These are phyloP conservation scores for Agraylea sexmaculata DNA, from an alignment of 1,140 invertebrate genomes.

Conservation along the genomic window DNA sequence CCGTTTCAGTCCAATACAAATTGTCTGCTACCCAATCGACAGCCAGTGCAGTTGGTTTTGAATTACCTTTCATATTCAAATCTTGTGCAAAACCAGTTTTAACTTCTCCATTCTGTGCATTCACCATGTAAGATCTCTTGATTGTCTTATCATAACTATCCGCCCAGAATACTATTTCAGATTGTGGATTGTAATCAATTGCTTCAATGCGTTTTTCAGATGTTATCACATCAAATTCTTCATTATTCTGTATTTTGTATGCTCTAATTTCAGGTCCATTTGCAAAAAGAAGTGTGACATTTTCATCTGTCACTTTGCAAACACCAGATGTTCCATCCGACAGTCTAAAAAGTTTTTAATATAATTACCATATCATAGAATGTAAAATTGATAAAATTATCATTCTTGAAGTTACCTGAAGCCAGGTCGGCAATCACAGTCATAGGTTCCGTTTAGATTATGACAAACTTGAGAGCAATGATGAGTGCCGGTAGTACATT, in stretches of 20 bases:
- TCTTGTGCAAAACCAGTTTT: slow-evolving; percentile 81
- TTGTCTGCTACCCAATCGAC: slow-evolving; percentile 89
- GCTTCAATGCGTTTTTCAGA: slow-evolving; percentile 79
- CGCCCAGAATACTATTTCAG: slow-evolving; percentile 85
- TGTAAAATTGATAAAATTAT: not conserved
- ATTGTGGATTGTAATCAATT: slow-evolving; percentile 72
- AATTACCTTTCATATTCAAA: slow-evolving; percentile 67
- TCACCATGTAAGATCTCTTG: slow-evolving; percentile 81
- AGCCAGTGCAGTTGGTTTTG: slow-evolving; percentile 72
- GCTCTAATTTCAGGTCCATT: slow-evolving; percentile 81
- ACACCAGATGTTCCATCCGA: slow-evolving; percentile 68
- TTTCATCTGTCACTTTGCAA: slow-evolving; percentile 56
- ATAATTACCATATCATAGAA: not conserved
- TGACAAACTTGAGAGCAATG: slow-evolving; percentile 86
- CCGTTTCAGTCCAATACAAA: slow-evolving; percentile 88
- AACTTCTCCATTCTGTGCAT: slow-evolving; percentile 58
- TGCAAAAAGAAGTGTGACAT: slow-evolving; percentile 54
- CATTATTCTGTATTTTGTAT: slow-evolving; percentile 50
- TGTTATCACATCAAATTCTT: slow-evolving; percentile 62
- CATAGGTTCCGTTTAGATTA: slow-evolving; percentile 84
- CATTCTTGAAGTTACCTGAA: slow-evolving; percentile 44
- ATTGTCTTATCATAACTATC: slow-evolving; percentile 83
- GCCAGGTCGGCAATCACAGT: slow-evolving; percentile 76
- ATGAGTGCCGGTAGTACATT: slow-evolving; percentile 72
- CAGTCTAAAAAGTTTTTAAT: slow-evolving; percentile 30